These are phyloP conservation scores for Dromius quadrimaculatus DNA, from an alignment of 2,888 invertebrate genomes.

Conservation along the genomic window DNA sequence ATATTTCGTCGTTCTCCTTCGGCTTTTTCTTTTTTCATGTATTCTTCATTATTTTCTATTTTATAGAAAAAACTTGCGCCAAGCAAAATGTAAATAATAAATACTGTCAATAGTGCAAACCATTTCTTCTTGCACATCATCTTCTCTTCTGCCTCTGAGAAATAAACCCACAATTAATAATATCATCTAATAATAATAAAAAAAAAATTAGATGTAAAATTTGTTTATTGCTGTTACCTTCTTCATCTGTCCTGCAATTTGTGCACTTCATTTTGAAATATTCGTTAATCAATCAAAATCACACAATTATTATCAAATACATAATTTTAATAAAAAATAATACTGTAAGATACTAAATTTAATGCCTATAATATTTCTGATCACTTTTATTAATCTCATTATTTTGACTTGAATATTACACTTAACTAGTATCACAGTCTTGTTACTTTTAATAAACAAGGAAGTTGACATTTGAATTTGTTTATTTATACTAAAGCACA, in stretches of 20 bases:
- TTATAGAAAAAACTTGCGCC: slow-evolving; percentile 90
- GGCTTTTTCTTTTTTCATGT: slow-evolving; percentile 68
- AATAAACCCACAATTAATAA: slow-evolving; percentile 14
- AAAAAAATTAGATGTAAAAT: no score
- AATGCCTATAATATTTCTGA: background rate
- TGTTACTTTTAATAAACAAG: slow-evolving; percentile 16
- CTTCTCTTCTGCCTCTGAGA: slow-evolving; percentile 64
- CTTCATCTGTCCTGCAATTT: background rate
- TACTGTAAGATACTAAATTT: background rate
- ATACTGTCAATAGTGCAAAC: slow-evolving; percentile 80
- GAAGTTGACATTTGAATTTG: slow-evolving; percentile 18
- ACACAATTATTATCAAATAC: background rate
- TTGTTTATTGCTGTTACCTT: slow-evolving; percentile 22
- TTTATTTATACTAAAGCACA: slow-evolving; percentile 1
- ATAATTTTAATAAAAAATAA: slow-evolving; percentile 6
- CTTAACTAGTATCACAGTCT: slow-evolving; percentile 16
- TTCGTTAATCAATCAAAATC: background rate
- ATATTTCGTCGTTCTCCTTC: slow-evolving; percentile 76
- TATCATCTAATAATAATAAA: background rate
- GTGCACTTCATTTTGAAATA: background rate
- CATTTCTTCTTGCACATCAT: slow-evolving; percentile 87
- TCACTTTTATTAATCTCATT: slow-evolving; percentile 9
- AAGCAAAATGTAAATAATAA: slow-evolving; percentile 81
- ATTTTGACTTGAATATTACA: background rate
- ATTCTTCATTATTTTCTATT: slow-evolving; percentile 82